Percentiles rank a stretch among this genome's conserved stretches.
Conservation (phyloP, 2,888 invertebrate genomes). For the Lasioglossum calceatum region DNA sequence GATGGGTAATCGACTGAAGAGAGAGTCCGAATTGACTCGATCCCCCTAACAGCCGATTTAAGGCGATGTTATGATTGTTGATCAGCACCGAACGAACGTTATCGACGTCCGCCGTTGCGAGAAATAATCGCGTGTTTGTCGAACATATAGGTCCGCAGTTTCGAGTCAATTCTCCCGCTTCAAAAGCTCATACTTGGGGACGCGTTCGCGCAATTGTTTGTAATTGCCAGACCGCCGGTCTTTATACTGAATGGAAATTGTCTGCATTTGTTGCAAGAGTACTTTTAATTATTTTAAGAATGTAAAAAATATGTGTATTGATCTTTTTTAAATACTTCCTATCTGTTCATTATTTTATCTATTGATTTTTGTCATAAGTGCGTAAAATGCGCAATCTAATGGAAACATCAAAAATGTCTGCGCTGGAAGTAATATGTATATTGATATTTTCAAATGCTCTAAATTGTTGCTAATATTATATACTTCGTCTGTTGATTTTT, state of each 20-base stretch:
- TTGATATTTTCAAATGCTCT: no score
- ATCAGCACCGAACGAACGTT: neutral
- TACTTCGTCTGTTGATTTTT: no score
- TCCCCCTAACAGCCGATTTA: neutral
- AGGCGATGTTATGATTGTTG: slow-evolving; percentile 4
- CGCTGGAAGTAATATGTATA: no score
- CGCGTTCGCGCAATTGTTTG: neutral
- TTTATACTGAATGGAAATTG: neutral
- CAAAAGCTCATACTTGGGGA: neutral
- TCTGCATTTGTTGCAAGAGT: neutral
- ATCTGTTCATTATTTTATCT: neutral
- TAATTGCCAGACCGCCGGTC: neutral
- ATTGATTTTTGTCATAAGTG: neutral
- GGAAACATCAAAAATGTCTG: no score
- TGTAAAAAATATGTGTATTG: neutral
- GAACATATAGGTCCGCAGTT: neutral
- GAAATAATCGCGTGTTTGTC: neutral
- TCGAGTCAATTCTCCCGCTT: neutral
- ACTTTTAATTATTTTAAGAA: neutral
- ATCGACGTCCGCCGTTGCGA: neutral
- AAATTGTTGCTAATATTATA: no score
- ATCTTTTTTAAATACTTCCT: neutral
- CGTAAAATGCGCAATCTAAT: neutral
- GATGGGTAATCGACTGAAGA: slow-evolving; percentile 24
- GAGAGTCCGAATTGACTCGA: slow-evolving; percentile 15